Percentiles rank a stretch among this genome's conserved stretches.
phyloP scores from a whole-genome alignment of 2,113 vertebrate species.

The Phylloscopus trochiloides region DNA sequence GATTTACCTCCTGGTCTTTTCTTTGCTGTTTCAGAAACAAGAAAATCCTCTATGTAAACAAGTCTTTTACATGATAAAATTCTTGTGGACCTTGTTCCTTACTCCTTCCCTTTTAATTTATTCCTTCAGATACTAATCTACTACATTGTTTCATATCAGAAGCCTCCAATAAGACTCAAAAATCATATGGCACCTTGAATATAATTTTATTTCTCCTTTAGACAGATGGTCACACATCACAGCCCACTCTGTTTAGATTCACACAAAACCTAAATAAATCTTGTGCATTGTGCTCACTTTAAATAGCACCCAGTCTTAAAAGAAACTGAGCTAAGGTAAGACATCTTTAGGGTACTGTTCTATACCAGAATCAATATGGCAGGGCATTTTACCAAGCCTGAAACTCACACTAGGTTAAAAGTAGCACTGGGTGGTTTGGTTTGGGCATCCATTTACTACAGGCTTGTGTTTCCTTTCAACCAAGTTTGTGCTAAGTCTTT shows the following conservation, averaged over 20 bases:
- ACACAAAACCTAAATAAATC: neutral
- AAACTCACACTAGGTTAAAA: neutral
- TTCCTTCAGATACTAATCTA: neutral
- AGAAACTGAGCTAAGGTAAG: neutral
- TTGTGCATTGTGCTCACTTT: neutral
- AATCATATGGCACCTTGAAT: neutral
- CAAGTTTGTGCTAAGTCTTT: neutral
- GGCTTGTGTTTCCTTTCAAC: neutral
- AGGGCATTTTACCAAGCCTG: neutral
- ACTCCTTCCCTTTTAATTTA: neutral
- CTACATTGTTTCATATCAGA: neutral
- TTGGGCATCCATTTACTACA: neutral
- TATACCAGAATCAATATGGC: neutral
- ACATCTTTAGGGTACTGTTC: neutral
- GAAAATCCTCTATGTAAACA: neutral
- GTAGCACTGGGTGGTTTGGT: neutral
- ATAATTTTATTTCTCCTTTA: slow-evolving; percentile 8
- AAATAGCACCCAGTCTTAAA: neutral
- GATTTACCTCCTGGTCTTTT: neutral
- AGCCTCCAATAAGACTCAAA: neutral
- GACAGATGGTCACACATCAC: slow-evolving; percentile 28
- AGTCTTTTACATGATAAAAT: neutral
- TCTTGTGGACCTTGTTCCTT: neutral
- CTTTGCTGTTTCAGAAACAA: neutral
- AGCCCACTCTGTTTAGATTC: slow-evolving; percentile 11